These are phyloP conservation scores for Paguma larvata DNA, from an alignment of 2,797 vertebrate species.

Conservation along the genomic window DNA sequence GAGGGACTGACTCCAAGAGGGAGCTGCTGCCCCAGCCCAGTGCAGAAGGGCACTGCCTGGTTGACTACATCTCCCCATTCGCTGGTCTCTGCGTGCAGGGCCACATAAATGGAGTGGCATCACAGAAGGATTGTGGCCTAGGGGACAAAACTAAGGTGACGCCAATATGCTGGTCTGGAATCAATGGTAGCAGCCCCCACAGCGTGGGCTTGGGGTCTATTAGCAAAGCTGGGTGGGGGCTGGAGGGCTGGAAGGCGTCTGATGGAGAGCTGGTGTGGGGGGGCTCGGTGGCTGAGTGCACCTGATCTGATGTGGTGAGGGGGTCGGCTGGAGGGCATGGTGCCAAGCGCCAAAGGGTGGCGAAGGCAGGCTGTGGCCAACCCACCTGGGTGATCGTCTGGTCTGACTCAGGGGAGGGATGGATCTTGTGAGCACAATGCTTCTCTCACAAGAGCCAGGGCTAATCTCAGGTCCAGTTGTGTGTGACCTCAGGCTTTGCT, in stretches of 20 bases:
- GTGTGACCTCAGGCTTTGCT: neutral
- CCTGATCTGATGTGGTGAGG: neutral
- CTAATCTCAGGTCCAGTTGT: fast-evolving
- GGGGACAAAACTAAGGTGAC: neutral
- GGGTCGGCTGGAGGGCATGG: neutral
- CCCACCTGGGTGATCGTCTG: fast-evolving
- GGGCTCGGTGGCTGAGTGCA: fast-evolving
- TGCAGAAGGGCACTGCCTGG: neutral
- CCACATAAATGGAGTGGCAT: neutral
- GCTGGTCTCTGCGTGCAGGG: neutral
- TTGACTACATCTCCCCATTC: too few relatives aligned
- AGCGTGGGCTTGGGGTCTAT: fast-evolving
- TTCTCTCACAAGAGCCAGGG: neutral
- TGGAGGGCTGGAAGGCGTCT: neutral
- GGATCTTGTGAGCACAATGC: neutral
- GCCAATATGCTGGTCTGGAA: neutral
- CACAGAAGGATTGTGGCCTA: neutral
- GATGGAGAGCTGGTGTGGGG: neutral
- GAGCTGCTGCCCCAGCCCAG: neutral
- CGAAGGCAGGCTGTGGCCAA: neutral
- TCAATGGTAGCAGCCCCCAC: neutral
- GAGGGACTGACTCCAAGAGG: neutral
- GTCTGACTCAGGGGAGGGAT: neutral
- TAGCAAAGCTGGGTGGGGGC: neutral
- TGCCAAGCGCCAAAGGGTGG: fast-evolving